Evolutionary conservation across 1,140 invertebrate genomes (phyloP), one percentile per base, ranked within the genome.

Genomic region (Drosophila biarmipes): DNA sequence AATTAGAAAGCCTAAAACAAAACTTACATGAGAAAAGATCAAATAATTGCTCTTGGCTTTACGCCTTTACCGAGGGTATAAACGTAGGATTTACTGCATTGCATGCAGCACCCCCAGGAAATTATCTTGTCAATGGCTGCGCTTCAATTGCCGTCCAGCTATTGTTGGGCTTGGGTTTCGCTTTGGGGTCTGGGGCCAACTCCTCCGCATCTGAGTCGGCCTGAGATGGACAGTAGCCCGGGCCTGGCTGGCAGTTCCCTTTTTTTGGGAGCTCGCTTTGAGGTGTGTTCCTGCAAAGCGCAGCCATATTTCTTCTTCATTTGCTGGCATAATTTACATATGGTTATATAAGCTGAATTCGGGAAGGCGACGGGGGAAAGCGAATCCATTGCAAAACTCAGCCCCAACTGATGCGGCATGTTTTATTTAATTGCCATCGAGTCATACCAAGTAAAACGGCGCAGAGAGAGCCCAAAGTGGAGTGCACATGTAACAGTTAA

Each of bases 51-150:
- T 3, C 8, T 6, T 45, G 14, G 14, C 6, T 6, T 7, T n/a
- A 45, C 8, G n/a, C 17, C 63, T 21, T 40, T 4, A 6, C 10
- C 12, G 7, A 81, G 82, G 17, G 78, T 69, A 85, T 77, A 15
- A 49, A 56, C 27, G 29, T 53, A 74, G 82, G 73, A 85, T 78
- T 85, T 81, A 67, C 78, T 64, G 73, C 53, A 80, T 74, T 52
- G 81, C 67, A 77, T 74, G 81, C 82, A 74, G 78, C 81, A 75
- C 72, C 78, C 79, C 81, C 72, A 74, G 78, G 63, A 74, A 86
- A 86, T 86, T 86, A 86, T 86, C 82, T 86, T 86, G 81, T 86
- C 81, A 86, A 86, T 87, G 82, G 77, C 73, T 85, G 77, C 62
- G 80, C 80, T 85, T 85, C 80, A 85, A 85, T 85, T 80, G 80